Evolutionary conservation across 2,113 vertebrate species (phyloP), one percentile per base, ranked within the genome.

Genomic region (Tragelaphus scriptus): DNA sequence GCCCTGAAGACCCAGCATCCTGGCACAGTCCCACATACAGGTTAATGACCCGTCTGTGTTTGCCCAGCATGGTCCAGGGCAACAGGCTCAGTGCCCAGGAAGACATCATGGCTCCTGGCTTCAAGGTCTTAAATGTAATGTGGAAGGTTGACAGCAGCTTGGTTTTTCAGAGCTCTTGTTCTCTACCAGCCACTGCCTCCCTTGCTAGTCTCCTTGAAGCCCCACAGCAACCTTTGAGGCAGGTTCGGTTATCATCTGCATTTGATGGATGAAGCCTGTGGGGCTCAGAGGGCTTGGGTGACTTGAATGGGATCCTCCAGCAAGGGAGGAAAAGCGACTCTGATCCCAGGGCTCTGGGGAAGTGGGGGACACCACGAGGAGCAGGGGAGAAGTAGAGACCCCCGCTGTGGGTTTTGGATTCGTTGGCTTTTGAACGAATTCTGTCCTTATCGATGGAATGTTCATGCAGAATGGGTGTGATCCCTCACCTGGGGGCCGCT

Each of bases 301-400:
- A 51, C 25, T 82, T 93, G n/a, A 21, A 4, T 10, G 90, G 55
- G 68, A 32, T 61, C 55, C 77, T 49, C 7, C 11, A 32, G 68
- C 55, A 61, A 56, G 92, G 82, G 84, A 47, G 55, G 55, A n/a
- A 51, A 63, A 13, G 36, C 44, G 25, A n/a, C 44, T 53, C 28
- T 3, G 47, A 1, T 53, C 53, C 87, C 79, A 12, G 91, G 84
- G 77, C 55, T 79, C 82, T 65, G 55, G 71, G 63, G 40, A 61
- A 16, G 40, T 11, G 7, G 26, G 19, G 15, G 51, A 9, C 30
- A 30, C n/a, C 10, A 11, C 0, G 11, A 61, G 8, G 25, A 8
- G 77, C 14, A 11, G 58, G 80, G 25, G 15, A 28, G 59, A 59
- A 5, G 13, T 4, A 55, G 28, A 61, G 85, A 44, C 26, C 40